Evolutionary conservation across 2,113 vertebrate species (phyloP), one percentile per base, ranked within the genome.

Genomic region (Odobenus rosmarus): DNA sequence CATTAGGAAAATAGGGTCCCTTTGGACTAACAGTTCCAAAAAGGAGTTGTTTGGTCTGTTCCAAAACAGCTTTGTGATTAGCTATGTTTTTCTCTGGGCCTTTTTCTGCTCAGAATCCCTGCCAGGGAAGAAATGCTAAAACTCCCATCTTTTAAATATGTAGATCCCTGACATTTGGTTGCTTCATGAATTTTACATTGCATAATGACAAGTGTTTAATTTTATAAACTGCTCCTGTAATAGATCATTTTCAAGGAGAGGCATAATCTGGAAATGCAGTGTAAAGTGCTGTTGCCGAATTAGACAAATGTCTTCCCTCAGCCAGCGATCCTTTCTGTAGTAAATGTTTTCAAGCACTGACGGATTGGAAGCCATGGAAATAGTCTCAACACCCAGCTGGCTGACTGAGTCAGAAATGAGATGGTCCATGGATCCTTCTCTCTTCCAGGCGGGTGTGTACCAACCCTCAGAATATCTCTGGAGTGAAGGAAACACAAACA

Each of bases 141-240:
- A 71, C 96, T 97, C 90, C 51, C 72, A 88, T 97, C 94, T 98
- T 96, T 97, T 98, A 98, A 98, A 98, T 97, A 98, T 93, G 92
- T 97, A 98, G 97, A 98, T 98, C 98, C 96, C 93, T 98, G 93
- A 96, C 97, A 97, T 98, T 98, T 98, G 97, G 97, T 97, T 98
- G 95, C 97, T 98, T 98, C 97, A 98, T 98, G 95, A 98, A 98
- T 98, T 97, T 64, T 98, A 96, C 96, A 57, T 88, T 97, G 90
- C 80, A 98, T 97, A 98, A 98, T 97, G 94, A 97, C 97, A 98
- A 98, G 85, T 77, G 98, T 98, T 98, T 98, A 98, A 96, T 98
- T 99, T 97, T 98, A 98, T 91, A 80, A 98, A 98, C 97, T 90
- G 62, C 96, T 97, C 98, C 98, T 95, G 93, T 98, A 98, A 97